Percentiles rank a stretch among this genome's conserved stretches.
Evolutionary conservation across 2,113 vertebrate species (phyloP).

Genomic region (Eclectus roratus): DNA sequence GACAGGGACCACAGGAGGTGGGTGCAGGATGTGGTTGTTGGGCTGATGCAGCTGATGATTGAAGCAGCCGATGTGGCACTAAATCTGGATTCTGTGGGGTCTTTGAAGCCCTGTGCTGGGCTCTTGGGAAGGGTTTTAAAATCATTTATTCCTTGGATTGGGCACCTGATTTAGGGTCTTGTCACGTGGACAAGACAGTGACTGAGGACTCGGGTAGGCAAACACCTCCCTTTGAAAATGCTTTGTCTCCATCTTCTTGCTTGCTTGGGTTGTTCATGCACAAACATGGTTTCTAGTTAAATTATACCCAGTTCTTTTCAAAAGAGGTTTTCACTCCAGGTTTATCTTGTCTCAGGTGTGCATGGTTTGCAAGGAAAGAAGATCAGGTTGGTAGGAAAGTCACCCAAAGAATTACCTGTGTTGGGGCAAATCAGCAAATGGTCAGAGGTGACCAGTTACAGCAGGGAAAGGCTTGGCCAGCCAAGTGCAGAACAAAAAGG

Average conservation of each 20-base stretch:
- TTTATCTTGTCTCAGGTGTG: background rate
- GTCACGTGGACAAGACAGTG: background rate
- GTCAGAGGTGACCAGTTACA: background rate
- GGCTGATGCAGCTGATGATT: no score
- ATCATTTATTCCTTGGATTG: background rate
- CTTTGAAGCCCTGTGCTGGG: background rate
- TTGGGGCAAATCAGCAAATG: background rate
- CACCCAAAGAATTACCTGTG: background rate
- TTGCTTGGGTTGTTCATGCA: background rate
- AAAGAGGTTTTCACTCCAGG: background rate
- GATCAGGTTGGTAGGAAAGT: background rate
- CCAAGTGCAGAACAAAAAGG: background rate
- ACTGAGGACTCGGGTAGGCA: background rate
- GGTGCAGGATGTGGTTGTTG: fast-evolving
- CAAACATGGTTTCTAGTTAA: background rate
- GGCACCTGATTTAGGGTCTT: background rate
- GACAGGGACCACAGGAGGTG: background rate
- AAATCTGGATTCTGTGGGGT: no score
- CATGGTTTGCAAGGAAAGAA: background rate
- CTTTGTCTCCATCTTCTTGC: background rate
- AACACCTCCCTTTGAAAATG: background rate
- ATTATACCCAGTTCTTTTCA: background rate
- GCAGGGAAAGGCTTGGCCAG: background rate
- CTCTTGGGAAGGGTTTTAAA: background rate
- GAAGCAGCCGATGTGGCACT: background rate